Conservation (phyloP, 2,888 invertebrate genomes). For the Miltochrista miniata region DNA sequence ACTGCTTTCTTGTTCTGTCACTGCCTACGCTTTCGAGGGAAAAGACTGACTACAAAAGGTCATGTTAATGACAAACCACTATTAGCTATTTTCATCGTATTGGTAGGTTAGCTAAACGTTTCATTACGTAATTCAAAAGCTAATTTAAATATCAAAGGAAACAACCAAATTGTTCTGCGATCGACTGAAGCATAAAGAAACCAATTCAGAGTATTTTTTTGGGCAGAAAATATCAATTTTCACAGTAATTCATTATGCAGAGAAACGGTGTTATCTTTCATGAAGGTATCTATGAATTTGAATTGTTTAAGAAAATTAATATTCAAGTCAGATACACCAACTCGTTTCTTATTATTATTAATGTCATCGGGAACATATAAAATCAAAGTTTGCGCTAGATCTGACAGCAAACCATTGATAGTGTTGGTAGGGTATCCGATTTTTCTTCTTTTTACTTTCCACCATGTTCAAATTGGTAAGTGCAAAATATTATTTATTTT, state of each 20-base stretch:
- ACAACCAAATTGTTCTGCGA: slow-evolving; percentile 12
- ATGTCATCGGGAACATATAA: slow-evolving; percentile 53
- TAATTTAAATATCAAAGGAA: too few relatives aligned
- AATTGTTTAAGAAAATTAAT: slow-evolving; percentile 21
- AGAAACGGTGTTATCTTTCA: slow-evolving; percentile 9
- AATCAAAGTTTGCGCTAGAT: slow-evolving; percentile 28
- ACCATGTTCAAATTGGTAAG: slow-evolving; percentile 56
- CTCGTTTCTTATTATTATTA: slow-evolving; percentile 47
- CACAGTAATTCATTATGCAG: slow-evolving; percentile 19
- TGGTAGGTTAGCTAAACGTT: too few relatives aligned
- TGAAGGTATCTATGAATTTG: slow-evolving; percentile 14
- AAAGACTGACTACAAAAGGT: too few relatives aligned
- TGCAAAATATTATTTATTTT: too few relatives aligned
- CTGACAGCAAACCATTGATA: neutral
- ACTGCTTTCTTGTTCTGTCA: too few relatives aligned
- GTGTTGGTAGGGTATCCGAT: too few relatives aligned
- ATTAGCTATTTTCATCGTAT: too few relatives aligned
- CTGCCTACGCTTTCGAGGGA: too few relatives aligned
- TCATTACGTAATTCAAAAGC: too few relatives aligned
- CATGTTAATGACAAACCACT: too few relatives aligned
- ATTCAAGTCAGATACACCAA: slow-evolving; percentile 52
- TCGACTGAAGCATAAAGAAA: slow-evolving; percentile 10
- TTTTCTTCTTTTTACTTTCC: too few relatives aligned
- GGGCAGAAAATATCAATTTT: slow-evolving; percentile 30
- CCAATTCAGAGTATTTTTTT: slow-evolving; percentile 13